Evolutionary conservation across 2,797 vertebrate species (phyloP).

Genomic region (Malacoraja senta): DNA sequence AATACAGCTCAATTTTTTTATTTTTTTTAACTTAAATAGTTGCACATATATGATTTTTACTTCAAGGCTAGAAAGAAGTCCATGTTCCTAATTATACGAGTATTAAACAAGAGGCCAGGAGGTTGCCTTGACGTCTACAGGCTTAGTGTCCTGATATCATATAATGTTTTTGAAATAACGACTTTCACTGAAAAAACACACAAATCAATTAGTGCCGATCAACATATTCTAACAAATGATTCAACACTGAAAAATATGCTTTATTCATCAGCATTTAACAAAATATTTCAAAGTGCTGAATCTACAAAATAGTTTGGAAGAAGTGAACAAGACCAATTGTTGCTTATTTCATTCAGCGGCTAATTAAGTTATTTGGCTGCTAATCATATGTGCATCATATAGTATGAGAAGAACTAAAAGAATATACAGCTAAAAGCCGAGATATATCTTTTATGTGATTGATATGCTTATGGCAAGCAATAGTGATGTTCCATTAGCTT

Average conservation of each 20-base stretch:
- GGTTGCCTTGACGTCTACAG: neutral
- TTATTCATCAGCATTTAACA: neutral
- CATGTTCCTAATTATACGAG: slow-evolving; percentile 36
- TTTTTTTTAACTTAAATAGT: slow-evolving; percentile 46
- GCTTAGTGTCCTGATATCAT: neutral
- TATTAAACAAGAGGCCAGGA: neutral
- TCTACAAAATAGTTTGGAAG: neutral
- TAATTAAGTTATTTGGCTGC: neutral
- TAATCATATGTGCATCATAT: neutral
- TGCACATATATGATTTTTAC: slow-evolving; percentile 39
- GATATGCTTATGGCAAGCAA: neutral
- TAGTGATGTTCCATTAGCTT: neutral
- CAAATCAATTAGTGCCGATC: neutral
- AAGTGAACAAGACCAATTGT: neutral
- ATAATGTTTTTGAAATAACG: neutral
- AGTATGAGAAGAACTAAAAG: neutral
- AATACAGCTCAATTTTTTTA: slow-evolving; percentile 24
- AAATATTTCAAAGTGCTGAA: neutral
- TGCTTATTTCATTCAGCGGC: neutral
- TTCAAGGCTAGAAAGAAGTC: slow-evolving; percentile 33
- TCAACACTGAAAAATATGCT: neutral
- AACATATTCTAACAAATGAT: neutral
- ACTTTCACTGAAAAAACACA: neutral
- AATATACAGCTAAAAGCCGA: neutral
- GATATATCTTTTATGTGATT: neutral